Conservation (phyloP, 2,888 invertebrate species). For the Deroplatys truncata region DNA sequence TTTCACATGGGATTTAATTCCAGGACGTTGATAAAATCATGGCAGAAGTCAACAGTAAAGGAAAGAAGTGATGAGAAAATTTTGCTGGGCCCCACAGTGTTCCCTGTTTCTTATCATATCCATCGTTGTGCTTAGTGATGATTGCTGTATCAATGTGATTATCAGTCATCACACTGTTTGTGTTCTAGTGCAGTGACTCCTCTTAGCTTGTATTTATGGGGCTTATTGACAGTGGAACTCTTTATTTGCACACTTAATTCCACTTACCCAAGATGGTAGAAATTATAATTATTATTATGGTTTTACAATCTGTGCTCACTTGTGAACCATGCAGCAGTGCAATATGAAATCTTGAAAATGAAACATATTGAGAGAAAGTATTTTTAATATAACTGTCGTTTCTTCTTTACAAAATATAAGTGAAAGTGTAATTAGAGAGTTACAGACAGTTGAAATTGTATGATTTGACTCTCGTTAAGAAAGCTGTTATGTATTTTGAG, state of each 20-base stretch:
- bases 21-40: slow-evolving; percentile 50
- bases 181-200: neutral
- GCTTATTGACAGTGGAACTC: too few relatives aligned
- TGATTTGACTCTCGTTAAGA: neutral
- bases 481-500: too few relatives aligned
- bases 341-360: neutral
- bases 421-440: neutral
- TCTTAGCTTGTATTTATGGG: too few relatives aligned
- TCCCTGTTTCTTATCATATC: slow-evolving; percentile 22
- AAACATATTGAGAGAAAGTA: too few relatives aligned
- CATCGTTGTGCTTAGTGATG: slow-evolving; percentile 19
- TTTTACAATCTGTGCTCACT: too few relatives aligned
- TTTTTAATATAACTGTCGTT: neutral
- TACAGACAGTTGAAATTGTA: too few relatives aligned
- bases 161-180: neutral
- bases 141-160: neutral
- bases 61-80: slow-evolving; percentile 27
- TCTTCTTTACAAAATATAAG: neutral
- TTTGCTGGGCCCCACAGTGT: slow-evolving; percentile 24
- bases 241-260: neutral
- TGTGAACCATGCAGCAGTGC: neutral
- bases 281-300: too few relatives aligned
- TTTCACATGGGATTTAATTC: slow-evolving; percentile 37
- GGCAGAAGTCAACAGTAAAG: slow-evolving; percentile 39
- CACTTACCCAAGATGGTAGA: neutral